Conservation (phyloP, 2,113 vertebrate genomes). For the Chaenocephalus aceratus region DNA sequence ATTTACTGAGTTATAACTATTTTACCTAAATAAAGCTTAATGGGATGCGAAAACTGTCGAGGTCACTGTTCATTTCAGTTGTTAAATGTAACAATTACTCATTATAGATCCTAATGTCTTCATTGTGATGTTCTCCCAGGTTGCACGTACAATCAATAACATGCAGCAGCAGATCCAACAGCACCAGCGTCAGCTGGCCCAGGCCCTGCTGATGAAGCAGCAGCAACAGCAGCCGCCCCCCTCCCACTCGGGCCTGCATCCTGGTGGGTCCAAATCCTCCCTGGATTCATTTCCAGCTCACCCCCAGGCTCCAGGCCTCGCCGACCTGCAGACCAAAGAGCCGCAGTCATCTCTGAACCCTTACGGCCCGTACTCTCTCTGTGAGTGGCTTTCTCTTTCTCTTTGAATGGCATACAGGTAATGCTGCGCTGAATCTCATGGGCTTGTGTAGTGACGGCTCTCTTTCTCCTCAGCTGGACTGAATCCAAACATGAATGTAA, state of each 20-base stretch:
- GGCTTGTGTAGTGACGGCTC: constrained; percentile 8
- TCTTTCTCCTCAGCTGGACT: constrained; percentile 88
- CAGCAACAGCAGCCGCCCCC: constrained; percentile 86
- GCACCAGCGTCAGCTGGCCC: constrained; percentile 99
- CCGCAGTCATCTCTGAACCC: constrained; percentile 94
- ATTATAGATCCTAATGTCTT: constrained; percentile 10
- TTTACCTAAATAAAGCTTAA: neutral
- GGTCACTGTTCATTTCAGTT: neutral
- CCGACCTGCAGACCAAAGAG: constrained; percentile 99
- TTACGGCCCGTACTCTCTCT: constrained; percentile 94
- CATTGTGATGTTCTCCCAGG: constrained; percentile 78
- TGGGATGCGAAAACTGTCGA: neutral
- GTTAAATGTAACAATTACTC: neutral
- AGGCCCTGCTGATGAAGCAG: constrained; percentile 97
- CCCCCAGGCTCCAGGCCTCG: constrained; percentile 90
- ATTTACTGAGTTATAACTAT: neutral
- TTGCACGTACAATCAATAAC: constrained; percentile 99
- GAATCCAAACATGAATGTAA: constrained; percentile 96
- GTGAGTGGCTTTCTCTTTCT: constrained; percentile 80
- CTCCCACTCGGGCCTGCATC: constrained; percentile 91
- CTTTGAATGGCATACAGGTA: neutral
- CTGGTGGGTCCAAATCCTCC: constrained; percentile 92
- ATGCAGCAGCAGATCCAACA: constrained; percentile 99
- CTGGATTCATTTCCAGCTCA: constrained; percentile 94
- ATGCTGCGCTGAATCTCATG: neutral